Evolutionary conservation across 2,113 vertebrate species (phyloP).

Genomic region (Lamprotornis superbus): DNA sequence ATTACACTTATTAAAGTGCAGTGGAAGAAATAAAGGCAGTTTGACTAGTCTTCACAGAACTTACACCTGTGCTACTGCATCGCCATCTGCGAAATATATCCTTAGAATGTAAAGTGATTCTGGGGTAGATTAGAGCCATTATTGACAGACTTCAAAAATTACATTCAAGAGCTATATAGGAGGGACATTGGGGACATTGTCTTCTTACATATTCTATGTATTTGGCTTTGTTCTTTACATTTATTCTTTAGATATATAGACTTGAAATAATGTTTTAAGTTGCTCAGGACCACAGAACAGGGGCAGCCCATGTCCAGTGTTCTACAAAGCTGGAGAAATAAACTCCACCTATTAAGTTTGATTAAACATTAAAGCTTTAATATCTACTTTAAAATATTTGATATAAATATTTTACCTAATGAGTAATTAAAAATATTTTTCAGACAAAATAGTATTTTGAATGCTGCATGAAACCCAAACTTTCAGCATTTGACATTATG

Average conservation of each 20-base stretch:
- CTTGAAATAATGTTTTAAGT: neutral
- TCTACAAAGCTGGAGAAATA: neutral
- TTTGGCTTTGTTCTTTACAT: neutral
- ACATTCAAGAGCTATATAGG: neutral
- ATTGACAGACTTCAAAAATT: neutral
- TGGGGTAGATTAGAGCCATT: neutral
- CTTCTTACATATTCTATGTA: neutral
- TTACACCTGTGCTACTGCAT: neutral
- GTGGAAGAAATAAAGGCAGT: neutral
- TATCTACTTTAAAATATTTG: neutral
- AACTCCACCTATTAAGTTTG: neutral
- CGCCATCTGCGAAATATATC: neutral
- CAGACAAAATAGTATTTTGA: neutral
- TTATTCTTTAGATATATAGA: neutral
- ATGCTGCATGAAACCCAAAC: neutral
- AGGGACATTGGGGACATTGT: neutral
- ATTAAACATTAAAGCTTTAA: neutral
- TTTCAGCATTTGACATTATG: neutral
- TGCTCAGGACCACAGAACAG: neutral
- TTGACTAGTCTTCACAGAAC: neutral
- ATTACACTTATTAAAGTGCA: conserved; percentile 23
- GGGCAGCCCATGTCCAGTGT: neutral
- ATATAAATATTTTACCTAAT: neutral
- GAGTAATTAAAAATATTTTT: neutral
- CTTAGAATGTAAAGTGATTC: neutral